Evolutionary conservation across 2,888 invertebrate species (phyloP), one percentile per base, ranked within the genome.

Genomic region (Athetis lepigone): DNA sequence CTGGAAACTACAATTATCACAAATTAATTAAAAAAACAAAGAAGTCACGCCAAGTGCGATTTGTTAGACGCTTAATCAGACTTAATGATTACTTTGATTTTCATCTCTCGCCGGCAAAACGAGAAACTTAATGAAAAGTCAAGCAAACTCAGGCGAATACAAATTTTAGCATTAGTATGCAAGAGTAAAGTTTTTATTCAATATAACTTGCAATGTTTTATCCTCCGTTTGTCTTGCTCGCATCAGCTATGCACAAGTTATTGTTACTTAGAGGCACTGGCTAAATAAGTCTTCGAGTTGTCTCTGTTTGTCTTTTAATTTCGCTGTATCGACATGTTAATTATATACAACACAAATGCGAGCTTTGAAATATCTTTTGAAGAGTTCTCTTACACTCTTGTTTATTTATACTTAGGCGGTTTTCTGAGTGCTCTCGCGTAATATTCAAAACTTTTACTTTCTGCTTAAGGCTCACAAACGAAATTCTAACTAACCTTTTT

Each of bases 151-250:
- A 86, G 89, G 87, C 90, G 93, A 93, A 93, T 93, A 93, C 90
- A 92, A 93, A 93, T 92, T 93, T 91, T 84, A 90, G 84, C 91
- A 93, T 94, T 94, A 94, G 92, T 94, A 94, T 94, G 93, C 94
- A 94, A 92, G 92, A 92, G 87, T 86, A 92, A 94, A 93, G 93
- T 94, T 93, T 92, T 91, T 91, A 94, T 94, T 94, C 87, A 92
- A 94, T 94, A 92, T 90, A 92, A 90, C 92, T 92, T 92, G 92
- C 91, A 90, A 83, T 89, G 91, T 89, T 93, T 91, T 90, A 92
- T 91, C 89, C 89, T 88, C 83, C 83, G 87, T 89, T 93, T 91
- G 89, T 91, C 85, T 92, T 90, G 87, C 88, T 89, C 84, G 87
- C 87, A 86, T 88, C 88, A 90, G 87, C 81, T 85, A 87, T 90